Evolutionary conservation across 2,797 vertebrate genomes (phyloP).

Genomic region (Onychomys torridus): DNA sequence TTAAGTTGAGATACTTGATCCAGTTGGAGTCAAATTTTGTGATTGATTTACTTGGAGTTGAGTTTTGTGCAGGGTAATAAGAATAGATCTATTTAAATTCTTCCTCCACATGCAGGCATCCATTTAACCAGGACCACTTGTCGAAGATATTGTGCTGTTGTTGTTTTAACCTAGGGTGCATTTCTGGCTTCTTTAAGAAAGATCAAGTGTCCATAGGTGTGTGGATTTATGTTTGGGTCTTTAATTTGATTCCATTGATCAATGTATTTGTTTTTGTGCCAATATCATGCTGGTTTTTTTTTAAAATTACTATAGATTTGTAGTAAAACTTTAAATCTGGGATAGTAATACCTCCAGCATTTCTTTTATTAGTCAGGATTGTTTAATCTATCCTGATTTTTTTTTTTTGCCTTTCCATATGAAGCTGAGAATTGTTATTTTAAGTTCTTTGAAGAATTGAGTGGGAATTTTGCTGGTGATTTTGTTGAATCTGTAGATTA

Average conservation of each 20-base stretch:
- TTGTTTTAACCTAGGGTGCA: no score
- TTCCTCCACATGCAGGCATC: background rate
- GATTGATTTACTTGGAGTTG: background rate
- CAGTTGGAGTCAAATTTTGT: background rate
- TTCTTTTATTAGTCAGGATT: background rate
- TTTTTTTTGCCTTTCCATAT: background rate
- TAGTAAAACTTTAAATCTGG: background rate
- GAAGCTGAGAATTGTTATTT: background rate
- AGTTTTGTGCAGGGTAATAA: background rate
- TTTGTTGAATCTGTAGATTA: background rate
- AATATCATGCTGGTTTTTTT: background rate
- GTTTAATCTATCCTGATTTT: no score
- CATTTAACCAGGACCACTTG: background rate
- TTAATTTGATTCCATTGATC: background rate
- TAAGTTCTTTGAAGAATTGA: background rate
- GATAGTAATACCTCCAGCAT: background rate
- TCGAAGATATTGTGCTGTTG: background rate
- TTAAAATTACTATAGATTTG: background rate
- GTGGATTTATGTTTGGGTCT: background rate
- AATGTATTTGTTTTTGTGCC: background rate
- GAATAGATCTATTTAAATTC: background rate
- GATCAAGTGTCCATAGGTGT: background rate
- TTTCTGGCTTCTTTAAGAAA: background rate
- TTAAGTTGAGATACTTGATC: background rate
- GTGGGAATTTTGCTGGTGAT: background rate